Base-by-base conservation (phyloP, 2,113 vertebrate genomes). In the Arvicanthis niloticus region DNA sequence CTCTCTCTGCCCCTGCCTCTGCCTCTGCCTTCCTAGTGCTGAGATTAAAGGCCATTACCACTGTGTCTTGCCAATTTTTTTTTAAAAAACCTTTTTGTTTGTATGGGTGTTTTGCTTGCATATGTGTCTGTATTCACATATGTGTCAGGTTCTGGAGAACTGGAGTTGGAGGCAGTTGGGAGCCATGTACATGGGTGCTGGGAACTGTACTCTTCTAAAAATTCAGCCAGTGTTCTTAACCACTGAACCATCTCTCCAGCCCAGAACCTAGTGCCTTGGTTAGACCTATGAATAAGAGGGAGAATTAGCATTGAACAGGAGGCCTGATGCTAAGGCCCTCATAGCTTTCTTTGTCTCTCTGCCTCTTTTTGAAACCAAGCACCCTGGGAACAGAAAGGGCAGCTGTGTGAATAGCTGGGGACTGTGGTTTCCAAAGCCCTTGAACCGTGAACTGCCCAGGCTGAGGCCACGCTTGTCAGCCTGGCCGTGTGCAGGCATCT, bases 401-500 rank as follows among this genome's bases (percentile, higher is more conserved):
- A 92, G n/a, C 68, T 58, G 5, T 45, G 29, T 84, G 51, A 68
- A 24, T 13, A 34, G 72, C 34, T 29, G 22, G 1, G 26, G 24
- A 11, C 68, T 62, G 67, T 73, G 73, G 92, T 94, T 95, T 91
- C 91, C 24, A 78, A 89, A 95, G 21, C 67, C 65, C 75, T 73
- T 97, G 94, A 97, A 91, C 72, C 67, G 73, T 91, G 56, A 97
- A 92, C 76, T 84, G 82, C 73, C 65, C 73, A 0, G 48, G 88
- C 1, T 51, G 22, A 95, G 88, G 88, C 42, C 95, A n/a, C 4
- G 48, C 29, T 91, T 26, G 9, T 42, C 16, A 45, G 81, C 72
- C 68, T 68, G 0, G 19, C 67, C 93, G 62, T 26, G 19, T 87
- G 82, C 95, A 93, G 88, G 72, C 92, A 80, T 84, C 91, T 42